These are phyloP conservation scores for Ariolimax columbianus DNA, from an alignment of 2,888 invertebrate species.

Conservation along the genomic window DNA sequence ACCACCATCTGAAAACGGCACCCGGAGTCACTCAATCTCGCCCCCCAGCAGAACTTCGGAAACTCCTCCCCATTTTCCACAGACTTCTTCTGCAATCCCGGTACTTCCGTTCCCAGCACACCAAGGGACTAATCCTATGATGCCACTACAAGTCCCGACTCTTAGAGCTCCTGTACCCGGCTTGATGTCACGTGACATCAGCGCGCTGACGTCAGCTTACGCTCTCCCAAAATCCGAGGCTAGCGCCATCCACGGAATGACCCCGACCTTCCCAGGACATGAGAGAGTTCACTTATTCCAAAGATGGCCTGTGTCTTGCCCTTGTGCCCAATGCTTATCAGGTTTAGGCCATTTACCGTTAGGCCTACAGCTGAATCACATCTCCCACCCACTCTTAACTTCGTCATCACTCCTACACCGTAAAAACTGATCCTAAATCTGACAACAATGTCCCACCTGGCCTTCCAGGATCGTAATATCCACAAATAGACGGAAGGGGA, in stretches of 20 bases:
- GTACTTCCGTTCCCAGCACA: neutral
- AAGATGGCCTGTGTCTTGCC: conserved; percentile 45
- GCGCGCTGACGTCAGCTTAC: conserved; percentile 5
- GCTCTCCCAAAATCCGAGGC: neutral
- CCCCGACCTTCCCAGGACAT: neutral
- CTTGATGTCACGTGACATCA: conserved; percentile 2
- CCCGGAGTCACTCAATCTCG: neutral
- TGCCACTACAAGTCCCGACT: conserved; percentile 9
- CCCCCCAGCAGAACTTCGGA: conserved; percentile 1
- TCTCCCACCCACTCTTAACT: conserved; percentile 47
- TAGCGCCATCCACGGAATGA: neutral
- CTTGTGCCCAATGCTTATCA: conserved; percentile 52
- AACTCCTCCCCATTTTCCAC: neutral
- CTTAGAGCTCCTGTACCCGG: conserved; percentile 14
- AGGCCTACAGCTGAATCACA: conserved; percentile 46
- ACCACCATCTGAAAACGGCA: neutral
- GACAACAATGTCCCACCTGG: no score
- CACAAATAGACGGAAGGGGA: no score
- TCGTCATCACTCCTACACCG: conserved; percentile 33
- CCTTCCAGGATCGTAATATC: no score
- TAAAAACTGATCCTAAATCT: conserved; percentile 12
- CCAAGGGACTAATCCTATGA: neutral
- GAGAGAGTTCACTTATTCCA: conserved; percentile 8
- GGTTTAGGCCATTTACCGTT: conserved; percentile 41
- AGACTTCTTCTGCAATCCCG: neutral